A percentile compares a stretch with the other conserved stretches of the same genome.
phyloP scores from a whole-genome alignment of 2,113 vertebrate genomes.

The Kryptolebias marmoratus region DNA sequence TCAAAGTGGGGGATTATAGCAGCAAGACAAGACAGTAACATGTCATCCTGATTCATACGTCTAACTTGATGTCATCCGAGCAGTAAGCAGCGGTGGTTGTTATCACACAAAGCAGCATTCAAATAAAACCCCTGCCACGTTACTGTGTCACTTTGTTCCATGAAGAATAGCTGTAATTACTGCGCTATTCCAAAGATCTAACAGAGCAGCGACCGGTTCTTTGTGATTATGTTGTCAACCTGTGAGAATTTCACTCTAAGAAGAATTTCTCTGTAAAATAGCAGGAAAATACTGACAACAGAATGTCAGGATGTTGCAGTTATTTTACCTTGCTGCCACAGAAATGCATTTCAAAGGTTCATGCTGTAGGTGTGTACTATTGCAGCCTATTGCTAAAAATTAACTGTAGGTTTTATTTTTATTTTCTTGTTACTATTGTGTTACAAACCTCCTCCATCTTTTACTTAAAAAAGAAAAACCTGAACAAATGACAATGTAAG shows the following conservation, averaged over 20 bases:
- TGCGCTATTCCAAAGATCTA: constrained; percentile 13
- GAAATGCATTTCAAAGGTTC: background rate
- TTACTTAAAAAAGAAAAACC: too few species aligned
- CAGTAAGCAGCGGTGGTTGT: constrained; percentile 2
- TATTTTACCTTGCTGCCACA: background rate
- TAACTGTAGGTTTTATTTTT: too few species aligned
- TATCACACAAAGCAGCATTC: constrained; percentile 9
- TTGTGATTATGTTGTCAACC: constrained; percentile 42
- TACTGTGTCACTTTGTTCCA: constrained; percentile 18
- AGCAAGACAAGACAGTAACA: constrained; percentile 29
- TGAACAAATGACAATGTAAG: too few species aligned
- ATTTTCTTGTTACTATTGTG: too few species aligned
- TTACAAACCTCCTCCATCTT: too few species aligned
- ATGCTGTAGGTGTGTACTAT: too few species aligned
- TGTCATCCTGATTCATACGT: constrained; percentile 35
- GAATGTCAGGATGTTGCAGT: background rate
- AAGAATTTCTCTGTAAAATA: background rate
- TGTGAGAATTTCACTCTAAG: constrained; percentile 10
- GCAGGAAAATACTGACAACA: background rate
- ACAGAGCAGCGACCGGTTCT: constrained; percentile 20
- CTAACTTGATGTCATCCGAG: background rate
- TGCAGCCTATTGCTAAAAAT: too few species aligned
- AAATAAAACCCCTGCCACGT: background rate
- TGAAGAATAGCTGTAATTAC: constrained; percentile 32
- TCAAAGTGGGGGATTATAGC: constrained; percentile 56